These are phyloP conservation scores for Ephialtes manifestator DNA, from an alignment of 2,888 invertebrate species.

Conservation along the genomic window DNA sequence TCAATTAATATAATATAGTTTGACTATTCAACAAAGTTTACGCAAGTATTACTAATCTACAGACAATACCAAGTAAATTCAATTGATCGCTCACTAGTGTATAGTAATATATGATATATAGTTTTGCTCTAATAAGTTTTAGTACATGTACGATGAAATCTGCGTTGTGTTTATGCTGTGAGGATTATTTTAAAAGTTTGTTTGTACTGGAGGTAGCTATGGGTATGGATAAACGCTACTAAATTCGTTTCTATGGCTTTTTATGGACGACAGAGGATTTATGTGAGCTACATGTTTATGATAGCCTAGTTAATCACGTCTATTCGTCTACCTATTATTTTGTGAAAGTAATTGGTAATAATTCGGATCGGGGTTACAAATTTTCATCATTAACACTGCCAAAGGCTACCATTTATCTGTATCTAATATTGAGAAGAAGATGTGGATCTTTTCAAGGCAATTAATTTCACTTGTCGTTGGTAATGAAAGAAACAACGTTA, in stretches of 20 bases:
- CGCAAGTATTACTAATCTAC: constrained; percentile 67
- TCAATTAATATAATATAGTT: constrained; percentile 71
- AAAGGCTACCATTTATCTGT: background rate
- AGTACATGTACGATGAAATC: constrained; percentile 60
- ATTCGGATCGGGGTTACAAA: background rate
- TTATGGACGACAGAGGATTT: constrained; percentile 49
- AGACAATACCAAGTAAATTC: constrained; percentile 63
- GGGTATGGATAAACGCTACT: constrained; percentile 58
- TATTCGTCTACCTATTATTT: constrained; percentile 55
- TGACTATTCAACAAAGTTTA: constrained; percentile 65
- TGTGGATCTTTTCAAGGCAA: background rate
- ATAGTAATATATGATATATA: constrained; percentile 54
- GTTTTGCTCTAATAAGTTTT: constrained; percentile 54
- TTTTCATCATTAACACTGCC: background rate
- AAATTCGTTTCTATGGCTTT: constrained; percentile 53
- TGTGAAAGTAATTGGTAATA: constrained; percentile 29
- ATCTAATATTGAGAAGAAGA: background rate
- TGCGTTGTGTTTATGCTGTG: constrained; percentile 48
- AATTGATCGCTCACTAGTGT: constrained; percentile 60
- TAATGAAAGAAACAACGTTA: constrained; percentile 69
- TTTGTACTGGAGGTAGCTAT: constrained; percentile 47
- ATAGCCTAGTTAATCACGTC: constrained; percentile 54
- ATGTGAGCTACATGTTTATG: constrained; percentile 53
- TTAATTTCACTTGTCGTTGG: constrained; percentile 4
- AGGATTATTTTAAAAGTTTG: constrained; percentile 23